Evolutionary conservation across 2,797 vertebrate genomes (phyloP), one percentile per base, ranked within the genome.

Genomic region (Chromis chromis): DNA sequence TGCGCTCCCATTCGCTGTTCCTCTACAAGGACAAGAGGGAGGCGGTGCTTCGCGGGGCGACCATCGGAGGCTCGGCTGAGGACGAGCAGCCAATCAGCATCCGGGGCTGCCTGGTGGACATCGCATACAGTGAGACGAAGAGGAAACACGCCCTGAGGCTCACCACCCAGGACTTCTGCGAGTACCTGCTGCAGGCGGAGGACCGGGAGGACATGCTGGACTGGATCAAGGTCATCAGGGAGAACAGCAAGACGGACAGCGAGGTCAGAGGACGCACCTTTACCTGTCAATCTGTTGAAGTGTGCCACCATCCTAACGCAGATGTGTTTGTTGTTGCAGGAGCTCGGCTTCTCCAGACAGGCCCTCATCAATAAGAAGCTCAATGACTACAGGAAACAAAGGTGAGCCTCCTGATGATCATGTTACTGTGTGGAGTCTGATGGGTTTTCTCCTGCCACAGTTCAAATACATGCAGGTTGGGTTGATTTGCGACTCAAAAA

Each of bases 181-280:
- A 99, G 96, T 99, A 98, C 95, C 96, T 99, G 94, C 96, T 99
- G 94, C 98, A 99, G 95, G 98, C 97, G 27, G 97, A 98, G 93
- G 96, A 98, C 94, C 94, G 97, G 63, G 97, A 99, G 81, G 97
- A 98, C 94, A 99, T 99, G 98, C 95, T 99, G 94, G 94, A 96
- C 90, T 99, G 98, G 98, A 97, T 99, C 88, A 96, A 96, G 92
- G 96, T 95, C 90, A 98, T 99, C 93, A 93, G 96, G 72, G 97
- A 99, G 84, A 96, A 96, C 94, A 96, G 96, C 96, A 98, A 97
- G 95, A 96, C 95, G 1, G 97, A 98, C 94, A 98, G 92, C 75
- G 97, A 98, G 97, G 98, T 99, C 92, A 96, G 95, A 81, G 83
- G 86, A 19, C 58, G 6, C 60, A 11, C 22, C 31, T 31, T 2